These are phyloP conservation scores for Gymnothorax reevesii DNA, from an alignment of 2,797 vertebrate species.

Conservation along the genomic window DNA sequence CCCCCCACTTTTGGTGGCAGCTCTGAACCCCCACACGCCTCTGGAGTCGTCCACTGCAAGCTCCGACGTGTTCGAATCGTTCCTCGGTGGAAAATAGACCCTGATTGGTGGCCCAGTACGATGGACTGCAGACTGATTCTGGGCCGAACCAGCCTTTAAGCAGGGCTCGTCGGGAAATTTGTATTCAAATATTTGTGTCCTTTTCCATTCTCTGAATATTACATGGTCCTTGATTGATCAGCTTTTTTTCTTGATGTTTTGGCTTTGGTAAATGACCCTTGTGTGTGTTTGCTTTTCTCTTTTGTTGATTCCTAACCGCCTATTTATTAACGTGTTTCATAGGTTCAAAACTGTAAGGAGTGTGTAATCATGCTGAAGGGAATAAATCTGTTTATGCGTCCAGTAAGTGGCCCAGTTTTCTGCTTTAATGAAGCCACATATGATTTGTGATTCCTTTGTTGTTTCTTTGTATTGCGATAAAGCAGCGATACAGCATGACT, in stretches of 20 bases:
- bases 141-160: slow-evolving; percentile 21
- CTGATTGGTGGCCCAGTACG: slow-evolving; percentile 6
- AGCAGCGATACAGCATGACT: neutral
- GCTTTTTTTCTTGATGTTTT: slow-evolving; percentile 47
- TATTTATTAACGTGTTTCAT: slow-evolving; percentile 78
- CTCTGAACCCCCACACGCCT: neutral
- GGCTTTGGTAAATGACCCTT: slow-evolving; percentile 58
- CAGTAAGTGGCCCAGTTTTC: neutral
- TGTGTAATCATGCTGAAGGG: slow-evolving; percentile 52
- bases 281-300: slow-evolving; percentile 49
- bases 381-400: slow-evolving; percentile 1
- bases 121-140: slow-evolving; percentile 9
- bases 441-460: neutral
- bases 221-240: slow-evolving; percentile 23
- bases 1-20: slow-evolving; percentile 32
- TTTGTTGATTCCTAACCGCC: slow-evolving; percentile 57
- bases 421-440: neutral
- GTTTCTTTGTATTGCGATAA: neutral
- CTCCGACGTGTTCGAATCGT: neutral
- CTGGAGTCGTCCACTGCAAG: neutral
- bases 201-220: slow-evolving; percentile 32
- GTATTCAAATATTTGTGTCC: slow-evolving; percentile 37
- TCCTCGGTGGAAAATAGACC: neutral
- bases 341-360: slow-evolving; percentile 49
- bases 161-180: slow-evolving; percentile 55